Base-by-base conservation (phyloP, 2,888 invertebrate species). In the Hofmannophila pseudospretella region DNA sequence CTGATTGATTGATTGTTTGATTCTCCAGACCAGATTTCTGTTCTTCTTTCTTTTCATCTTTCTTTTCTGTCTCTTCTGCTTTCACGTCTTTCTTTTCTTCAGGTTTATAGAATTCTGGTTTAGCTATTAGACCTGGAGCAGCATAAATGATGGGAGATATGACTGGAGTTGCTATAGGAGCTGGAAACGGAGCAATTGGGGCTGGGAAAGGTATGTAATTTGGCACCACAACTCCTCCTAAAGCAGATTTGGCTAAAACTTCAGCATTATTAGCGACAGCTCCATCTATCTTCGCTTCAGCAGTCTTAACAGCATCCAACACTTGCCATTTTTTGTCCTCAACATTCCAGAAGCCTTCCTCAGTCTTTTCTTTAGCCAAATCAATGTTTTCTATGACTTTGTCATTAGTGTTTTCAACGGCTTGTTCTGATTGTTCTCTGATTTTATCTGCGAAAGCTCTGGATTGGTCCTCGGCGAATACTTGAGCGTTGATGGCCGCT, bases 271-370 rank as follows among this genome's bases (percentile, higher is more conserved):
- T 71, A 0, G 82, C 79, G 0, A 71, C 41, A 3, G 64, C 58
- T 0, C 75, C 84, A 4, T 79, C 78, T 1, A 74, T 34, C 22
- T 73, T 66, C 8, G 85, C 84, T 34, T 75, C 67, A 11, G 74
- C 75, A 0, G 76, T 70, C 39, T 76, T 71, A 1, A 70, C 37
- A 4, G 79, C 79, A 34, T 78, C 75, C 0, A 80, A 31, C 0
- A 73, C 72, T 42, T 82, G 82, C 80, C 81, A 82, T 63, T 82
- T 80, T 55, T 70, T 67, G 7, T 85, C 85, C 34, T 85, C 79
- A 0, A 48, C 58, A 0, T 67, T 58, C 82, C 81, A 82, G 57
- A 69, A 65, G 9, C 48, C 51, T 35, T 68, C 63, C n/a, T 60
- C 57, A 10, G 49, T 51, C 30, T 51, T 57, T 19, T 68, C 71